phyloP scores from a whole-genome alignment of 2,113 vertebrate genomes.

The Paramormyrops kingsleyae region DNA sequence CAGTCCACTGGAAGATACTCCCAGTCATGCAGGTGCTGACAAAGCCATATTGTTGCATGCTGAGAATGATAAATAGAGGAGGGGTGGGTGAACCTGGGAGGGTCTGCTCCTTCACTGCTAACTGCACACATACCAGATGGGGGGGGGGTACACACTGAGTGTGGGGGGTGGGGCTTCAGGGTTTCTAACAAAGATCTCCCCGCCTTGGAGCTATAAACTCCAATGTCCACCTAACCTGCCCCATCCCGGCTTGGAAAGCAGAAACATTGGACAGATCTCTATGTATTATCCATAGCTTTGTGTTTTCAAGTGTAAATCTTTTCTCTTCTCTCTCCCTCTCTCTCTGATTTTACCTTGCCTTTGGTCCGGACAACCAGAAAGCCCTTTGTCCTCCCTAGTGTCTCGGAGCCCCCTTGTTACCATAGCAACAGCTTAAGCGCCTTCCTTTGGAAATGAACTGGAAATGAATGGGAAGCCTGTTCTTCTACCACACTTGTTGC shows the following conservation, averaged over 20 bases:
- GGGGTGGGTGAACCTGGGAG: neutral
- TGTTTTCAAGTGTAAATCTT: neutral
- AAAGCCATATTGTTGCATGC: neutral
- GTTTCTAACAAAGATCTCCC: neutral
- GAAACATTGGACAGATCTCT: neutral
- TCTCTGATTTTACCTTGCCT: conserved; percentile 15
- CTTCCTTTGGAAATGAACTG: conserved; percentile 24
- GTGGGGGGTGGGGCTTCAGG: neutral
- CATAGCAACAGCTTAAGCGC: conserved; percentile 39
- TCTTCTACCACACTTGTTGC: conserved; percentile 1
- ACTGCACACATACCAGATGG: neutral
- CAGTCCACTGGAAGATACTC: neutral
- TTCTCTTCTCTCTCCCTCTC: conserved; percentile 2
- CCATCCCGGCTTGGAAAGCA: neutral
- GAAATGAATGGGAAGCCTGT: conserved; percentile 14
- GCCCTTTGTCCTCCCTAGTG: conserved; percentile 17
- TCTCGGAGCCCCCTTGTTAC: conserved; percentile 26
- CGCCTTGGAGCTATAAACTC: neutral
- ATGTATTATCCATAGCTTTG: neutral
- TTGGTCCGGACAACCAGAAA: conserved; percentile 7
- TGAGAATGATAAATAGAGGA: neutral
- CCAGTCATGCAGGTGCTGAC: neutral
- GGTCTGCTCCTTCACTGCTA: neutral
- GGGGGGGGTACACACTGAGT: neutral
- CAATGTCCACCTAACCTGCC: neutral